A percentile compares a stretch with the other conserved stretches of the same genome.
phyloP scores from a whole-genome alignment of 1,140 invertebrate species.

The Dreissena polymorpha region DNA sequence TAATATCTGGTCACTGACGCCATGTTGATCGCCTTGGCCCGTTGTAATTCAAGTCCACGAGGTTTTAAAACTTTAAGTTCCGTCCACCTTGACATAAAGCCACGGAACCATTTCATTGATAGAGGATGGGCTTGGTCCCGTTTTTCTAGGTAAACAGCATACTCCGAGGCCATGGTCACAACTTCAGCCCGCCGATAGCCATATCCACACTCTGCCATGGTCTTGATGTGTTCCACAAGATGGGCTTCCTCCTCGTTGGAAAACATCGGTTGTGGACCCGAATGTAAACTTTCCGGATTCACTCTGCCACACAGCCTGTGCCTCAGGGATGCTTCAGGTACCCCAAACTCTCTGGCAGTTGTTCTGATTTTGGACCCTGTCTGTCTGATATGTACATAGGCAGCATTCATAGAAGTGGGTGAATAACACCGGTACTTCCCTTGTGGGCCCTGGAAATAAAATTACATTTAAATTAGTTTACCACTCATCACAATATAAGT shows the following conservation, averaged over 20 bases:
- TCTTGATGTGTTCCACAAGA: constrained; percentile 24
- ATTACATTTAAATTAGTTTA: background rate
- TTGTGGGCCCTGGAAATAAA: constrained; percentile 9
- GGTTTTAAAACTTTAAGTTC: constrained; percentile 24
- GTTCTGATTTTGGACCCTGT: constrained; percentile 4
- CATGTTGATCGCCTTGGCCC: constrained; percentile 31
- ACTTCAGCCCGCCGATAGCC: constrained; percentile 28
- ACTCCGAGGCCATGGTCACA: constrained; percentile 16
- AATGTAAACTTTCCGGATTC: constrained; percentile 12
- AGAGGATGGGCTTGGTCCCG: constrained; percentile 13
- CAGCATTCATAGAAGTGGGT: constrained; percentile 5
- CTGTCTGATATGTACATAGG: constrained; percentile 3
- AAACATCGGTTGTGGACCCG: constrained; percentile 13
- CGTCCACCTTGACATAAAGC: constrained; percentile 10
- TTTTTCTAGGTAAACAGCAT: constrained; percentile 3
- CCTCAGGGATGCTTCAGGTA: constrained; percentile 21
- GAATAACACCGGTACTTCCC: constrained; percentile 22
- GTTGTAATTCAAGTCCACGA: constrained; percentile 7
- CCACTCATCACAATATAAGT: background rate
- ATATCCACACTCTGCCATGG: constrained; percentile 1
- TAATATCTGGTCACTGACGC: constrained; percentile 19
- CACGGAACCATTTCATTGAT: constrained; percentile 26
- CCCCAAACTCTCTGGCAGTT: constrained; percentile 20
- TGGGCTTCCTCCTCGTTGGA: constrained; percentile 7
- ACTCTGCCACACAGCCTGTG: constrained; percentile 33